Percentiles rank a stretch among this genome's conserved stretches.
Conservation (phyloP, 1,140 invertebrate species). For the Drosophila teissieri region DNA sequence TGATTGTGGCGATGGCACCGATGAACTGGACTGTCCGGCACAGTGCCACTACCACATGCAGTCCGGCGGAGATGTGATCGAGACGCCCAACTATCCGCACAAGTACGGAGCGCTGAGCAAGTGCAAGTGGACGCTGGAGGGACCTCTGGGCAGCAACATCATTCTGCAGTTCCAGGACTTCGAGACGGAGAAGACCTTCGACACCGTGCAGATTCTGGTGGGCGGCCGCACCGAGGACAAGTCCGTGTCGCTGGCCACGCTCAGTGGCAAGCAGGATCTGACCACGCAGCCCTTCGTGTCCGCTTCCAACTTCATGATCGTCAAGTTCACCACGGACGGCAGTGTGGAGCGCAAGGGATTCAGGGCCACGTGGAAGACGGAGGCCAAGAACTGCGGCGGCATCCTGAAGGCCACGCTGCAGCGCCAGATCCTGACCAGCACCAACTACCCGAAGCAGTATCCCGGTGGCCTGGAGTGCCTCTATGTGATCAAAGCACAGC, state of each 20-base stretch:
- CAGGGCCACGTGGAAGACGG: conserved; percentile 96
- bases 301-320: conserved; percentile 98
- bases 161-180: conserved; percentile 98
- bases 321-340: conserved; percentile 97
- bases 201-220: conserved; percentile 97
- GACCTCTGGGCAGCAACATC: conserved; percentile 97
- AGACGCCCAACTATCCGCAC: conserved; percentile 97
- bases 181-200: conserved; percentile 97
- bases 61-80: conserved; percentile 96
- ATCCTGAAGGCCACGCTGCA: conserved; percentile 92
- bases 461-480: conserved; percentile 97
- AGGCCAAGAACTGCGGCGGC: conserved; percentile 95
- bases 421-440: conserved; percentile 93
- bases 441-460: conserved; percentile 96
- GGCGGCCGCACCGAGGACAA: conserved; percentile 98
- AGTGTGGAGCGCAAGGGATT: conserved; percentile 97
- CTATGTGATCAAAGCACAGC: conserved; percentile 95
- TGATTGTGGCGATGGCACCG: conserved; percentile 96
- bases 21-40: conserved; percentile 94
- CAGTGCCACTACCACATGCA: conserved; percentile 97
- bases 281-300: conserved; percentile 94
- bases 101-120: conserved; percentile 95
- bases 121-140: conserved; percentile 99
- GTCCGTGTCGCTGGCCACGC: conserved; percentile 94
- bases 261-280: conserved; percentile 95